Evolutionary conservation across 2,888 invertebrate species (phyloP), one percentile per base, ranked within the genome.

Genomic region (Dynastes hyllus): DNA sequence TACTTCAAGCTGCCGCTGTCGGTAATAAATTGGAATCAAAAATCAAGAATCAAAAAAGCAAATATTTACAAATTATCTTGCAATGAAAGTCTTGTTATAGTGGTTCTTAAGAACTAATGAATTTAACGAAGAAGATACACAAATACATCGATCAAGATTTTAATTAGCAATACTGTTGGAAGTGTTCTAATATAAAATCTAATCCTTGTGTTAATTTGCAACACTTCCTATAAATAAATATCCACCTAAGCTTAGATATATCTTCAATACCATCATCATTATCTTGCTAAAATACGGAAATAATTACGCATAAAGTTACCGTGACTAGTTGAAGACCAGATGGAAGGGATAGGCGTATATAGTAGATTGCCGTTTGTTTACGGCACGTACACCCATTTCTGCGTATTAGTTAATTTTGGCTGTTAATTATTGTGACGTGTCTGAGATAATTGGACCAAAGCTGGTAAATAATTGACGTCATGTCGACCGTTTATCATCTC

Each of bases 401-500:
- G 27, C 37, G 45, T 50, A 79, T 50, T 71, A 80, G 82, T 81
- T 81, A 81, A 82, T 81, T 81, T 78, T 73, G 63, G 70, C 71
- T 81, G 81, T 81, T 82, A 82, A 82, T 82, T 82, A 81, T 81
- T 75, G 73, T 78, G 78, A 81, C 80, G 77, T 80, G 81, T 82
- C 81, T 81, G 73, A 78, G 80, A 78, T 81, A 82, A 82, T 81
- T 82, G 81, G 80, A 78, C 78, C 79, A 80, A 80, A 82, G 80
- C 79, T 79, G 81, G 79, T 79, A 81, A 80, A 81, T 82, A 82
- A 82, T 82, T 81, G 81, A 81, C 80, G 79, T 80, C 78, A 76
- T 79, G 82, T 81, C 81, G 79, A 79, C 67, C 78, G 80, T 81
- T 81, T 81, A 81, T 81, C 82, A 81, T 78, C 76, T 78, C 45